Base-by-base conservation (phyloP, 2,113 vertebrate genomes). In the Passer domesticus region DNA sequence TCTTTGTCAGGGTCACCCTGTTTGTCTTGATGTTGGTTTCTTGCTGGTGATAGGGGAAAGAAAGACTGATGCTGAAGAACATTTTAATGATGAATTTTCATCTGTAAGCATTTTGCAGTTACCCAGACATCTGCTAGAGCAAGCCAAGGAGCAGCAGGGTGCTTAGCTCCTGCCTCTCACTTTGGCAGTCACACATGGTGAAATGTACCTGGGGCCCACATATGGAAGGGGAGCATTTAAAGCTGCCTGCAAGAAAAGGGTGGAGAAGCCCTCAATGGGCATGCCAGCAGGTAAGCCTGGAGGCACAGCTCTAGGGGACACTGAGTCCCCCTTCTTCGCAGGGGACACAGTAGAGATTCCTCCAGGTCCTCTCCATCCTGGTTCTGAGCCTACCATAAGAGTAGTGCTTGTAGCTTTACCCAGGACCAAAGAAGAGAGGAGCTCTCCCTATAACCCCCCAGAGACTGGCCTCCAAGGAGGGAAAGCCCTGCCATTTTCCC, bases 1-100 rank as follows among this genome's bases (percentile, higher is more conserved):
- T 96, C 8, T 94, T 93, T 92, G 47, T 92, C 88, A 93, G 90
- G 88, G 94, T 96, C 88, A 96, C 81, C 73, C 72, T 85, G 31
- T 44, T 89, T 87, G 63, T 77, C 88, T 81, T 74, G 59, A 33
- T 66, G 31, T 23, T 88, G 56, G 55, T 66, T 62, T 15, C 31
- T 85, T 74, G 68, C 35, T 47, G 20, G 39, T 70, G 63, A 55
- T 10, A 73, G 17, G 7, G 13, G n/a, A 67, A 83, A 75, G 70
- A 83, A 35, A 73, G 55, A 33, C 21, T 58, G 68, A 81, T 0
- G 7, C 17, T 73, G 43, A 96, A 73, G 72, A 92, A 68, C 43
- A 59, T 55, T 93, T 77, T 83, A 73, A n/a, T 83, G 46, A 74
- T 52, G 47, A 77, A 76, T 92, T 94, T 86, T 67, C 64, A 74